Conservation (phyloP, 2,888 invertebrate species). For the Anoncus sp. region DNA sequence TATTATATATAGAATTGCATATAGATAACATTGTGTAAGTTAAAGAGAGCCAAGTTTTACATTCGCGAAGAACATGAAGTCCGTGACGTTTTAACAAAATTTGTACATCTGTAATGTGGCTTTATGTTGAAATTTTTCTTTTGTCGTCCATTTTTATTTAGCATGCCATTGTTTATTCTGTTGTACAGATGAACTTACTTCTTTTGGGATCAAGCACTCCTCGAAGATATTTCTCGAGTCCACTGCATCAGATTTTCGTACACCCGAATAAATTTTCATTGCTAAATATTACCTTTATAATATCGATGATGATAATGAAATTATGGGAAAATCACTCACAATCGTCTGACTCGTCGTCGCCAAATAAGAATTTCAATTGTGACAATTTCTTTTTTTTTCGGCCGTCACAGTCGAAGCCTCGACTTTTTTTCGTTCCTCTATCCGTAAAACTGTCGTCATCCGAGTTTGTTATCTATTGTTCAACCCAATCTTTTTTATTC, state of each 20-base stretch:
- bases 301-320: constrained; percentile 3
- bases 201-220: not conserved
- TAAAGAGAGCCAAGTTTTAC: constrained; percentile 18
- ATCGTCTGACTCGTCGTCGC: constrained; percentile 16
- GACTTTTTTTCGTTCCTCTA: constrained; percentile 14
- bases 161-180: constrained; percentile 11
- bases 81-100: constrained; percentile 17
- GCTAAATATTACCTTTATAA: constrained; percentile 13
- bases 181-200: constrained; percentile 19
- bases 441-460: constrained; percentile 15
- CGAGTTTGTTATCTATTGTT: constrained; percentile 17
- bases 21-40: not conserved
- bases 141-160: constrained; percentile 15
- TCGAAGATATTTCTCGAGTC: constrained; percentile 12
- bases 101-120: constrained; percentile 13
- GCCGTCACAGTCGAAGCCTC: constrained; percentile 15
- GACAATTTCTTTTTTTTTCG: constrained; percentile 16
- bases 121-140: constrained; percentile 17
- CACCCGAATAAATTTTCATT: constrained; percentile 20
- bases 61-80: constrained; percentile 22
- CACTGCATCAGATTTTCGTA: constrained; percentile 16
- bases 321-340: constrained; percentile 7
- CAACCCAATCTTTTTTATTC: constrained; percentile 13
- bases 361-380: constrained; percentile 6
- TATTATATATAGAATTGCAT: not conserved